phyloP scores from a whole-genome alignment of 2,888 invertebrate species.

The Cerceris rybyensis region DNA sequence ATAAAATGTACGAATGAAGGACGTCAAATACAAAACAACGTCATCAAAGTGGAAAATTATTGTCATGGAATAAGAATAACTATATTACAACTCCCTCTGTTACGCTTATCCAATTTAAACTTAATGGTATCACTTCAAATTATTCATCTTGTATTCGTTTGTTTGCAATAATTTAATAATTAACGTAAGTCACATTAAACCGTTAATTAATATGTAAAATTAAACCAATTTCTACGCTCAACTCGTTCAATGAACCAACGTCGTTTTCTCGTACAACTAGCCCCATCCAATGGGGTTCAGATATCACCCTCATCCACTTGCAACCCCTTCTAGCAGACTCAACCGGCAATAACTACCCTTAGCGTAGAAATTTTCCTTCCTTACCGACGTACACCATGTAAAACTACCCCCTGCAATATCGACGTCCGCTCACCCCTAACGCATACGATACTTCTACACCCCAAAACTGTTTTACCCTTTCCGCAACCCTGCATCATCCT shows the following conservation, averaged over 20 bases:
- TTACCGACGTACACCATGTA: conserved; percentile 61
- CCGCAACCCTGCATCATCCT: conserved; percentile 6
- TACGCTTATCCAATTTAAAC: too few relatives aligned
- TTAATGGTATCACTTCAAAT: too few relatives aligned
- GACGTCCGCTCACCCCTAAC: conserved; percentile 37
- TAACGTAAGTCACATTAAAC: background rate
- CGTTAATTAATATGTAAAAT: background rate
- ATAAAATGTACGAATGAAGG: too few relatives aligned
- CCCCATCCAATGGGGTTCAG: conserved; percentile 50
- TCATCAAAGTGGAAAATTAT: too few relatives aligned
- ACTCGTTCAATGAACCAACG: background rate
- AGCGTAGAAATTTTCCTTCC: conserved; percentile 45
- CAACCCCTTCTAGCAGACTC: conserved; percentile 27
- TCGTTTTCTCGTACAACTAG: conserved; percentile 28
- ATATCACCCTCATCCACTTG: background rate
- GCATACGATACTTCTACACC: conserved; percentile 1
- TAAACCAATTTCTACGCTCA: background rate
- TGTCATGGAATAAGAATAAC: too few relatives aligned
- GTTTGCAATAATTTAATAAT: background rate
- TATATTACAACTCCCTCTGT: too few relatives aligned
- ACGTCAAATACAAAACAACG: too few relatives aligned
- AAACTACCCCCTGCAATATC: conserved; percentile 40
- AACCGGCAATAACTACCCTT: conserved; percentile 60
- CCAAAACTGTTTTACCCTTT: conserved; percentile 62
- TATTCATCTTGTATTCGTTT: background rate